phyloP scores from a whole-genome alignment of 1,140 invertebrate species.

The Melipona quadrifasciata region DNA sequence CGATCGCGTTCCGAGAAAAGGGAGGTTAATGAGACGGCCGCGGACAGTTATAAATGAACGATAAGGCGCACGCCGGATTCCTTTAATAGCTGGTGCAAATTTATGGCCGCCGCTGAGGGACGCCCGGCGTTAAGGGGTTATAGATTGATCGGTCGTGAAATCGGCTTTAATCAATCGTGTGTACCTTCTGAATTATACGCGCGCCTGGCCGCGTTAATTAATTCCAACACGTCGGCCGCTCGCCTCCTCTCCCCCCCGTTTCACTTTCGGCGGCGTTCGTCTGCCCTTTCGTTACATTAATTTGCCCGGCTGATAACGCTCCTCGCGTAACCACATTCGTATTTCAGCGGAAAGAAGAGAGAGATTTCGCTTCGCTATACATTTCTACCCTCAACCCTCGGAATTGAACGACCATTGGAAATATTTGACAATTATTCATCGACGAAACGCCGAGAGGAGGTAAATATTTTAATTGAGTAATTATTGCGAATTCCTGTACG shows the following conservation, averaged over 20 bases:
- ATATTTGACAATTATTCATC: no score
- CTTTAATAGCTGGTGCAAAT: slow-evolving; percentile 64
- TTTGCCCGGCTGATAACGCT: slow-evolving; percentile 35
- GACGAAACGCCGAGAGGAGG: no score
- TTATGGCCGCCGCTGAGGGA: slow-evolving; percentile 43
- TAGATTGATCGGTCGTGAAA: slow-evolving; percentile 62
- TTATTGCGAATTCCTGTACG: no score
- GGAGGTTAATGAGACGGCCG: slow-evolving; percentile 64
- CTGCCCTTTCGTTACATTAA: slow-evolving; percentile 40
- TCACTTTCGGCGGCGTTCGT: slow-evolving; percentile 21
- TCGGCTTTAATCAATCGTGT: slow-evolving; percentile 61
- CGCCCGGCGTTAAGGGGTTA: slow-evolving; percentile 38
- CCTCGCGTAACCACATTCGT: background rate
- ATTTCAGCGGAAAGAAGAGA: background rate
- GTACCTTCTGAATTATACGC: slow-evolving; percentile 50
- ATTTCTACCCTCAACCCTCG: no score
- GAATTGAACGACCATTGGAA: no score
- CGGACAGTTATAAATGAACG: slow-evolving; percentile 67
- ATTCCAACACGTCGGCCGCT: slow-evolving; percentile 45
- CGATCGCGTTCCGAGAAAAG: slow-evolving; percentile 57
- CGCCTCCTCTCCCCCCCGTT: slow-evolving; percentile 13
- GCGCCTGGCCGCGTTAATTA: slow-evolving; percentile 46
- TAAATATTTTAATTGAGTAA: no score
- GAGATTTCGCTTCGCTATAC: background rate
- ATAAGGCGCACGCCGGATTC: slow-evolving; percentile 55